phyloP scores from a whole-genome alignment of 2,113 vertebrate species.

The Martes martes region DNA sequence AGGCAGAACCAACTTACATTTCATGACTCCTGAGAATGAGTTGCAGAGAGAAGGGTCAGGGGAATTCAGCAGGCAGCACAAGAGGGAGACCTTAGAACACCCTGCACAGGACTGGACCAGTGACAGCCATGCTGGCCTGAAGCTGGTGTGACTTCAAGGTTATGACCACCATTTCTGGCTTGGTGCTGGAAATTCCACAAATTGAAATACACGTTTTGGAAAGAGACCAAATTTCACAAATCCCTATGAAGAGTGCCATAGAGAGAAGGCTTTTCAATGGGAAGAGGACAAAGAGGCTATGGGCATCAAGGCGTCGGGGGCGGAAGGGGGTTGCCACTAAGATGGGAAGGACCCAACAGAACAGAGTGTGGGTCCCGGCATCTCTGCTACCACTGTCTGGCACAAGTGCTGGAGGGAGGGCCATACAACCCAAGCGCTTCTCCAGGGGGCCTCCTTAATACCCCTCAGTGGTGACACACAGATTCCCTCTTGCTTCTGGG shows the following conservation, averaged over 20 bases:
- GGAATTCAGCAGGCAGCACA: not conserved
- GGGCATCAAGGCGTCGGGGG: not conserved
- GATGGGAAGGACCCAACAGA: not conserved
- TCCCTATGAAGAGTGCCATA: not conserved
- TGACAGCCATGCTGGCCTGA: not conserved
- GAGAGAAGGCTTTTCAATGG: not conserved
- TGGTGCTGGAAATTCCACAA: not conserved
- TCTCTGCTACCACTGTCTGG: not conserved
- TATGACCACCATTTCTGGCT: not conserved
- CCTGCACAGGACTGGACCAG: too few species aligned
- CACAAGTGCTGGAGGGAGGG: not conserved
- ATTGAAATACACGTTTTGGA: not conserved
- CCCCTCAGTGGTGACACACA: not conserved
- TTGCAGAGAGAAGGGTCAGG: not conserved
- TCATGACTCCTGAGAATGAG: not conserved
- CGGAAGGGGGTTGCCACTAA: not conserved
- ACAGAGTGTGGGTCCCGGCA: not conserved
- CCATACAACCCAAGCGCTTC: not conserved
- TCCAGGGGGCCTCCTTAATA: not conserved
- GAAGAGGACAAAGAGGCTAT: not conserved
- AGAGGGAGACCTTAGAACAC: not conserved
- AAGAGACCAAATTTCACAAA: not conserved
- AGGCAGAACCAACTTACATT: not conserved
- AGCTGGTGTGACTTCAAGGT: not conserved
- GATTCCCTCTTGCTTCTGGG: not conserved